Percentiles rank a stretch among this genome's conserved stretches.
Evolutionary conservation across 2,888 invertebrate species (phyloP).

Genomic region (Drosophila seclusa): DNA sequence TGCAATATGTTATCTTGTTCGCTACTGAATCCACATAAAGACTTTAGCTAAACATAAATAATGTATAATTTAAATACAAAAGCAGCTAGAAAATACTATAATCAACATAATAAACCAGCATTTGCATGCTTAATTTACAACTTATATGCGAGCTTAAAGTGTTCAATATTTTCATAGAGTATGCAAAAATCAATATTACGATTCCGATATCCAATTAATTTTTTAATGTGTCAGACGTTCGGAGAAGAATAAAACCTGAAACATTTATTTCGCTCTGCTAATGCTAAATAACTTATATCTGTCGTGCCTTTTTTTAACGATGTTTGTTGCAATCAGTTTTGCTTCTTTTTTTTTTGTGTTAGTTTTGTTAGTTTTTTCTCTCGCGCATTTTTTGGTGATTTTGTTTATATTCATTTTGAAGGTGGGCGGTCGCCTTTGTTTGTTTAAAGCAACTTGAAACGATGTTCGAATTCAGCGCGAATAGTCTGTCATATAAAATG

Average conservation of each 20-base stretch:
- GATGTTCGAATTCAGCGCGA: conserved; percentile 46
- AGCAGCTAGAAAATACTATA: too few relatives aligned
- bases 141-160: too few relatives aligned
- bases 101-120: neutral
- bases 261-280: conserved; percentile 71
- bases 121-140: neutral
- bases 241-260: conserved; percentile 59
- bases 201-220: neutral
- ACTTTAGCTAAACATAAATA: neutral
- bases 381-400: conserved; percentile 18
- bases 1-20: conserved; percentile 1
- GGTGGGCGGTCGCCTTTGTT: conserved; percentile 69
- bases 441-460: conserved; percentile 57
- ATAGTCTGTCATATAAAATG: conserved; percentile 52
- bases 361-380: conserved; percentile 12
- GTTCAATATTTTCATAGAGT: conserved; percentile 12
- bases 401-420: conserved; percentile 57
- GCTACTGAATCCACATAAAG: neutral
- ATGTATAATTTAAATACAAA: neutral
- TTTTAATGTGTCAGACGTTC: conserved; percentile 38
- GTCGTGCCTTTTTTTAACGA: conserved; percentile 52
- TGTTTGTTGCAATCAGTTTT: conserved; percentile 65
- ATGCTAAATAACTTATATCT: conserved; percentile 68
- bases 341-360: neutral
- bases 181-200: neutral